These are phyloP conservation scores for Neotoxoptera formosana DNA, from an alignment of 1,140 invertebrate genomes.

Conservation along the genomic window DNA sequence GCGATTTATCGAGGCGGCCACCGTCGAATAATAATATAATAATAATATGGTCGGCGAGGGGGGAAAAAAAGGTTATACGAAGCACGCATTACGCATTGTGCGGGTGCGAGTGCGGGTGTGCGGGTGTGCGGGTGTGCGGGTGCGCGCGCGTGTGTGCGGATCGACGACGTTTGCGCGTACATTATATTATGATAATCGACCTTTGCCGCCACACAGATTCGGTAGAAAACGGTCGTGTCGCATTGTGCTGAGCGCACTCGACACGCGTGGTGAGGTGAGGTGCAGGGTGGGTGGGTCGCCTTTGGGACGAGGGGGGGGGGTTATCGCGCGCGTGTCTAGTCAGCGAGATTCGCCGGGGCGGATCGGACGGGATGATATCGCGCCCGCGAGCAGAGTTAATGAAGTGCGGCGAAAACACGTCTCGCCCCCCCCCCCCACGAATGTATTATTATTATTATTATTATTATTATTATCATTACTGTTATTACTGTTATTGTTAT, in stretches of 20 bases:
- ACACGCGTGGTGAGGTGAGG: neutral
- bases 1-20: neutral
- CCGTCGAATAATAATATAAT: neutral
- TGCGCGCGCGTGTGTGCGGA: no score
- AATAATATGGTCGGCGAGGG: neutral
- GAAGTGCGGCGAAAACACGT: constrained; percentile 16
- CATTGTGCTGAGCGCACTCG: constrained; percentile 42
- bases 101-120: no score
- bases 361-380: neutral
- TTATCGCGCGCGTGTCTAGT: neutral
- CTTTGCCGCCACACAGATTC: neutral
- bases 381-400: neutral
- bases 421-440: neutral
- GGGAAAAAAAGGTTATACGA: neutral
- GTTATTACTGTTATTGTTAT: neutral
- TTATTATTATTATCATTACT: neutral
- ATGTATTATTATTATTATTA: neutral
- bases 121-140: no score
- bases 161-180: neutral
- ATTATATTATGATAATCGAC: constrained; percentile 38
- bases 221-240: neutral
- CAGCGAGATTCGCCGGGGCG: neutral
- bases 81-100: neutral
- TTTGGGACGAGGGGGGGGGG: neutral
- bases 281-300: neutral